These are phyloP conservation scores for Oligia fasciuncula DNA, from an alignment of 2,888 invertebrate genomes.

Conservation along the genomic window DNA sequence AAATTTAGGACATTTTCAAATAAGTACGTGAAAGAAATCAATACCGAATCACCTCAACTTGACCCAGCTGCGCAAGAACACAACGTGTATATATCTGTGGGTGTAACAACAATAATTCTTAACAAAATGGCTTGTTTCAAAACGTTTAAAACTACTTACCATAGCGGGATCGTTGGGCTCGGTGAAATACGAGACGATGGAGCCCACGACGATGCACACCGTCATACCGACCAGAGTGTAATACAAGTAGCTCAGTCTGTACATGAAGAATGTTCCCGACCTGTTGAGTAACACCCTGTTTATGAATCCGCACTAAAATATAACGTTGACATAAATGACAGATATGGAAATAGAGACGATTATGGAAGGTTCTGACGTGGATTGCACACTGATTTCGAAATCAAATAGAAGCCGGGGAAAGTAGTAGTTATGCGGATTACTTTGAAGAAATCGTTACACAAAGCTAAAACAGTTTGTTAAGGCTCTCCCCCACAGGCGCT, in stretches of 20 bases:
- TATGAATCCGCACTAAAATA: conserved; percentile 28
- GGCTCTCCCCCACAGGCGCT: neutral
- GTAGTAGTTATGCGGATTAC: neutral
- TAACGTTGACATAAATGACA: neutral
- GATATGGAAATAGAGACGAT: neutral
- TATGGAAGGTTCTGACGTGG: neutral
- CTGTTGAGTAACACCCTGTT: conserved; percentile 72
- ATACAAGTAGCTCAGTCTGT: conserved; percentile 94
- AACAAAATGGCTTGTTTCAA: conserved; percentile 40
- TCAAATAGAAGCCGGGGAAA: neutral
- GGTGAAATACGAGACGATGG: conserved; percentile 92
- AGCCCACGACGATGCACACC: conserved; percentile 91
- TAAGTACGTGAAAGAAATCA: neutral
- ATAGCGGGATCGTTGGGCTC: conserved; percentile 90
- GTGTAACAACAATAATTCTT: conserved; percentile 14
- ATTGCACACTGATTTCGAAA: neutral
- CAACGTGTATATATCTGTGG: neutral
- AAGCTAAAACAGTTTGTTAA: neutral
- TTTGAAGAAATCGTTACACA: neutral
- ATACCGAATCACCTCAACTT: neutral
- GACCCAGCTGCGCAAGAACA: neutral
- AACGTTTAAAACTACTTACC: conserved; percentile 75
- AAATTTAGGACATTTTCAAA: neutral
- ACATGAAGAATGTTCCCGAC: conserved; percentile 91
- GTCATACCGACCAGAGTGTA: conserved; percentile 93